Percentiles rank a stretch among this genome's conserved stretches.
Conservation (phyloP, 2,888 invertebrate genomes). For the Pachycephus smyrnensis region DNA sequence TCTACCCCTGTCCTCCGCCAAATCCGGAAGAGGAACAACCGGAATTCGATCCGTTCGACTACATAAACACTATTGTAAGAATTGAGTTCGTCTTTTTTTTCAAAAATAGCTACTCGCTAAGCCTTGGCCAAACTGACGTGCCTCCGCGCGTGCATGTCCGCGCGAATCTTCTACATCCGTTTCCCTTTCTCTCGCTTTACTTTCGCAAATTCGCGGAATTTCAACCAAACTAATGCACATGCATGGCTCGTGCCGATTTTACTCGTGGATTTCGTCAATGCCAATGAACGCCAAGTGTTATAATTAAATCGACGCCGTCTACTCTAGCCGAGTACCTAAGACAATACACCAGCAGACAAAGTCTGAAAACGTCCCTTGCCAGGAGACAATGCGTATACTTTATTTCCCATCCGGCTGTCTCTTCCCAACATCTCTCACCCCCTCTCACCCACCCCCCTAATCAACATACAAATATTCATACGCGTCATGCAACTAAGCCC, state of each 20-base stretch:
- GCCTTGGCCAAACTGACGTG: not conserved
- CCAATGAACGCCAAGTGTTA: constrained; percentile 37
- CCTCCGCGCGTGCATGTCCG: not conserved
- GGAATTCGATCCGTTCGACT: constrained; percentile 67
- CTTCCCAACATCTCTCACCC: too few species aligned
- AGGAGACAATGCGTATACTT: constrained; percentile 31
- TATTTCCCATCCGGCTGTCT: too few species aligned
- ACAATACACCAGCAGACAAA: constrained; percentile 39
- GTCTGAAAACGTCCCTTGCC: constrained; percentile 33
- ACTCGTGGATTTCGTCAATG: constrained; percentile 28
- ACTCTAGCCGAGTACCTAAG: not conserved
- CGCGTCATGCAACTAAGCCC: not conserved
- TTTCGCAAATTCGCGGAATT: not conserved
- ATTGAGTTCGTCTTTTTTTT: not conserved
- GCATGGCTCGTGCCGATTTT: not conserved
- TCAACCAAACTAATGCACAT: not conserved
- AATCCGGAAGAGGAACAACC: constrained; percentile 67
- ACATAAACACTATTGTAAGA: constrained; percentile 66
- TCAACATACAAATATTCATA: not conserved
- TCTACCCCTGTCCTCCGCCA: constrained; percentile 72
- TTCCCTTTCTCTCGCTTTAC: not conserved
- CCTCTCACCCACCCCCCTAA: not conserved
- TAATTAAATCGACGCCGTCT: not conserved
- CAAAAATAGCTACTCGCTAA: not conserved
- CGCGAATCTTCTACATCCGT: not conserved